Percentiles rank a stretch among this genome's conserved stretches.
Conservation (phyloP, 2,797 vertebrate species). For the Amphiprion clarkii region DNA sequence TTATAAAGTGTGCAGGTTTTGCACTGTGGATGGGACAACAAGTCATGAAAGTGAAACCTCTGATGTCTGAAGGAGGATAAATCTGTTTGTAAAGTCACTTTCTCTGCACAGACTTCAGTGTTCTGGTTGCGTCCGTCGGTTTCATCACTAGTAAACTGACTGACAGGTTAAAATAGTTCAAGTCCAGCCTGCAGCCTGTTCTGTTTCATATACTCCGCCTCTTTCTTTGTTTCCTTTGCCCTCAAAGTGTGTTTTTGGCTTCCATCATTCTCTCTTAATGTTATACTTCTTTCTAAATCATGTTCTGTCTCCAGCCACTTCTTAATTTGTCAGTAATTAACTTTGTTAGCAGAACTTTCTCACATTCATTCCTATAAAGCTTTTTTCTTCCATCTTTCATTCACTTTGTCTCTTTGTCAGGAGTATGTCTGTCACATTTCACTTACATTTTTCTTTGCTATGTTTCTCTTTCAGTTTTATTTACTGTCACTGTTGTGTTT, state of each 20-base stretch:
- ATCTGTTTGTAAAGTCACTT: background rate
- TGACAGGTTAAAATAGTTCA: slow-evolving; percentile 71
- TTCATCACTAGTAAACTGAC: slow-evolving; percentile 57
- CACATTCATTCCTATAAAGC: background rate
- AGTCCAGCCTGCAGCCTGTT: slow-evolving; percentile 41
- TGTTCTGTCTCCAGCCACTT: background rate
- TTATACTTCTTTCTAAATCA: background rate
- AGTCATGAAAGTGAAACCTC: background rate
- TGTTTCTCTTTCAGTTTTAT: background rate
- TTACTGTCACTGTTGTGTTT: slow-evolving; percentile 3
- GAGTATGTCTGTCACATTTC: background rate
- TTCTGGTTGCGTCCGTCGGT: slow-evolving; percentile 56
- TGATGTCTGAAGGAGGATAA: background rate
- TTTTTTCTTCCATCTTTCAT: background rate
- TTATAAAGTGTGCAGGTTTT: background rate
- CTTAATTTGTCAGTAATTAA: background rate
- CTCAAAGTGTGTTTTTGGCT: background rate
- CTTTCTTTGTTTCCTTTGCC: background rate
- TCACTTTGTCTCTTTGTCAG: background rate
- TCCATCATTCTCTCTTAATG: background rate
- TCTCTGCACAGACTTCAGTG: background rate
- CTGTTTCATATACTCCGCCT: slow-evolving; percentile 5
- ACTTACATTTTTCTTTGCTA: slow-evolving; percentile 3
- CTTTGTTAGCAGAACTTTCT: background rate
- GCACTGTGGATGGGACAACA: background rate